Evolutionary conservation across 1,140 invertebrate genomes (phyloP), one percentile per base, ranked within the genome.

Genomic region (Ylistrum balloti): DNA sequence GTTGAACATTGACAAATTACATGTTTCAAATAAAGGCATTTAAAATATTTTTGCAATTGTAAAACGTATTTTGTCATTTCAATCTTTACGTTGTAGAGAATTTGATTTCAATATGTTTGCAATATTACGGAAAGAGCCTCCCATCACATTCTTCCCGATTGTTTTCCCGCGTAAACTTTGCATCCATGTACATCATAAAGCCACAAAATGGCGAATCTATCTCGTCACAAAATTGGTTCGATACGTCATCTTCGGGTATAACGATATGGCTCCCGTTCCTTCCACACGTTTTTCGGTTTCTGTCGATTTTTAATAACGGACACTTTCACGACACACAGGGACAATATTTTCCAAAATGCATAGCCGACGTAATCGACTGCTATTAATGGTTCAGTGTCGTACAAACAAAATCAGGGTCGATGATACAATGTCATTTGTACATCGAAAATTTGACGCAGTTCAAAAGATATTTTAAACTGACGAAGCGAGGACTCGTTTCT

Each of bases 21-120:
- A 74, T 74, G 56, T 74, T 74, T 28, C n/a, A 74, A 74, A 74
- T 74, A 74, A 74, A 74, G 56, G 13, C 22, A 28, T 74, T 74
- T 74, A 5, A 74, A 74, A 45, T 28, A 28, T 28, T 74, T 74
- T 74, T 74, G n/a, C 56, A 74, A 74, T 74, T 28, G 56, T 74
- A 74, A 74, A 74, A 74, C 56, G 56, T 74, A 74, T 74, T 74
- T 74, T 74, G 56, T 74, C 56, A 74, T 74, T 74, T 74, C 22
- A 74, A n/a, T 74, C n/a, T 28, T 74, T n/a, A 28, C n/a, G 56
- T n/a, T 74, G 56, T 74, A 5, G 22, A 74, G 5, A 56, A 74
- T 28, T 74, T 74, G 22, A 74, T 17, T 74, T 74, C 13, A 74
- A 74, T 28, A 28, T n/a, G 22, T 5, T n/a, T 74, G 22, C 3